Conservation (phyloP, 2,113 vertebrate species). For the Callospermophilus lateralis region DNA sequence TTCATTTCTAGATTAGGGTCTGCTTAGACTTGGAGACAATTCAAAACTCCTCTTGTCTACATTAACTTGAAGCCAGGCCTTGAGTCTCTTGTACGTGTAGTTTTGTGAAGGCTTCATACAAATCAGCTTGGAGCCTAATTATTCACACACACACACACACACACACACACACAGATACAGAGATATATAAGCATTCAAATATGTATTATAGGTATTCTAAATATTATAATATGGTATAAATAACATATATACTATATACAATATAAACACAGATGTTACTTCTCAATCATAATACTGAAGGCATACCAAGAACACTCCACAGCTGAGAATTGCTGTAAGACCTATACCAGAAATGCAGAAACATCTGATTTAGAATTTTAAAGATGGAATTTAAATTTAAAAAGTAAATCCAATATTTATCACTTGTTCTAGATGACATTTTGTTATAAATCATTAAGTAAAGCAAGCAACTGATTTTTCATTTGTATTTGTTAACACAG, state of each 20-base stretch:
- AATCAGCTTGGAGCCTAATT: not conserved
- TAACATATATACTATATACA: not conserved
- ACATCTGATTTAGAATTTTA: not conserved
- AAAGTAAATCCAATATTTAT: not conserved
- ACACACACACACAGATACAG: not conserved
- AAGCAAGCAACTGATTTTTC: constrained; percentile 37
- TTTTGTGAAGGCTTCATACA: constrained; percentile 18
- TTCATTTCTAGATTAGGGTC: not conserved
- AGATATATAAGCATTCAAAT: not conserved
- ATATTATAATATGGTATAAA: constrained; percentile 6
- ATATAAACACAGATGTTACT: not conserved
- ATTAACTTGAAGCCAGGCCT: constrained; percentile 36
- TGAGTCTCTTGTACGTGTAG: not conserved
- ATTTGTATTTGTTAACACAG: not conserved
- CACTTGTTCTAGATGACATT: not conserved
- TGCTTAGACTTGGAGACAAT: not conserved
- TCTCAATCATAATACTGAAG: constrained; percentile 28
- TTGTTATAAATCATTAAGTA: constrained; percentile 28
- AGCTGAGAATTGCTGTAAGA: not conserved
- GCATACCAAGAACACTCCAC: constrained; percentile 46
- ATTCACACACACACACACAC: not conserved
- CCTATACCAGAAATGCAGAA: not conserved
- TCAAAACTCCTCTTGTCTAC: constrained; percentile 17
- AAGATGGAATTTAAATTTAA: not conserved
- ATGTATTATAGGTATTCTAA: not conserved